phyloP scores from a whole-genome alignment of 2,113 vertebrate genomes.

The Piaya cayana region DNA sequence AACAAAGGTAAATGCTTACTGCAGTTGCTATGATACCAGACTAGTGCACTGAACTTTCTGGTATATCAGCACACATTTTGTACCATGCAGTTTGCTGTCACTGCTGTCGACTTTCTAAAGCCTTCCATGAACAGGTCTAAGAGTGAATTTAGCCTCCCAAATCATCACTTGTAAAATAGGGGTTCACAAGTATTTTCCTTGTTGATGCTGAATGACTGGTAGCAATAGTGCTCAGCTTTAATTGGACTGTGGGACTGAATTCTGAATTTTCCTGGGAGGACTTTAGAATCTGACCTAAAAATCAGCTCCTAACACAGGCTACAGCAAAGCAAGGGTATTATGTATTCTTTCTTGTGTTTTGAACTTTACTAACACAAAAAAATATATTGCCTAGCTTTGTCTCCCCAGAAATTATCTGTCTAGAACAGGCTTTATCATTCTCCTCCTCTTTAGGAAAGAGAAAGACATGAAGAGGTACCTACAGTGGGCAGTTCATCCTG shows the following conservation, averaged over 20 bases:
- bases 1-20: neutral
- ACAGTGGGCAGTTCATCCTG: neutral
- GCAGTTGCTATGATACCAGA: constrained; percentile 32
- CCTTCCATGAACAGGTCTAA: neutral
- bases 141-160: neutral
- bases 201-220: neutral
- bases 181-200: neutral
- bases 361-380: neutral
- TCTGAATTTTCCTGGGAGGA: neutral
- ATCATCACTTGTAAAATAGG: neutral
- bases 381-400: neutral
- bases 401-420: neutral
- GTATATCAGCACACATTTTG: neutral
- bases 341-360: neutral
- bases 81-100: neutral
- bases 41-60: neutral
- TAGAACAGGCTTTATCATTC: neutral
- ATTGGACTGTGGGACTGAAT: neutral
- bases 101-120: neutral
- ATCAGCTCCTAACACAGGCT: fast-evolving
- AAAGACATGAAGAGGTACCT: neutral
- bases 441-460: neutral
- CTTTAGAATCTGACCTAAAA: neutral
- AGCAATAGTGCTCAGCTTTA: neutral
- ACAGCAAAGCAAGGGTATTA: neutral